phyloP scores from a whole-genome alignment of 2,113 vertebrate genomes.

The Romanogobio albipinnatus region DNA sequence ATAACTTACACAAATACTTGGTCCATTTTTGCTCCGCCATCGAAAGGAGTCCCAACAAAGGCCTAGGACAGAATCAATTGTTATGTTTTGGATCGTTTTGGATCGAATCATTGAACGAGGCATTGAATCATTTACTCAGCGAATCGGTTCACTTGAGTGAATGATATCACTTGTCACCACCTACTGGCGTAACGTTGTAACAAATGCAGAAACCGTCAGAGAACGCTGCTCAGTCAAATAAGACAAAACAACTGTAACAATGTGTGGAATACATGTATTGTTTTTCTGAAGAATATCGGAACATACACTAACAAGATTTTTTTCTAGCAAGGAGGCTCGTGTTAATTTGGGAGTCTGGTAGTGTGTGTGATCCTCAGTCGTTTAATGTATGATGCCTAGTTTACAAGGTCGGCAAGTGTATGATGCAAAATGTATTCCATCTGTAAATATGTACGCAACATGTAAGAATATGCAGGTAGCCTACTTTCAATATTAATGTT shows the following conservation, averaged over 20 bases:
- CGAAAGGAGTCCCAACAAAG: background rate
- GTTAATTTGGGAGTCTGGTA: background rate
- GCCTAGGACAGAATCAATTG: background rate
- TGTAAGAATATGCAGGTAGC: background rate
- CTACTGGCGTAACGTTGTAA: too few species aligned
- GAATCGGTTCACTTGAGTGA: background rate
- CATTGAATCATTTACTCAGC: background rate
- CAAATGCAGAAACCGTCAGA: background rate
- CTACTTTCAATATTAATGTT: background rate
- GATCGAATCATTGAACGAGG: background rate
- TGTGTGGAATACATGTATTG: too few species aligned
- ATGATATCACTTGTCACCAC: background rate
- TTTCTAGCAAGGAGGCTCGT: background rate
- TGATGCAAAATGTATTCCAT: too few species aligned
- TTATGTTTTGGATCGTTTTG: background rate
- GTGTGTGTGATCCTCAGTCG: background rate
- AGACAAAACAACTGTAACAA: background rate
- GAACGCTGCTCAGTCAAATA: background rate
- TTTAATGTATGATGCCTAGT: background rate
- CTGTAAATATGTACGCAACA: background rate
- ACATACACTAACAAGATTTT: too few species aligned
- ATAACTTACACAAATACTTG: background rate
- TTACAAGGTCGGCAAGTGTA: background rate
- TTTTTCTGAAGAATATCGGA: too few species aligned
- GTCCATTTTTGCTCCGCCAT: background rate